A percentile compares a stretch with the other conserved stretches of the same genome.
phyloP scores from a whole-genome alignment of 2,797 vertebrate species.

The Lindbergichthys nudifrons region DNA sequence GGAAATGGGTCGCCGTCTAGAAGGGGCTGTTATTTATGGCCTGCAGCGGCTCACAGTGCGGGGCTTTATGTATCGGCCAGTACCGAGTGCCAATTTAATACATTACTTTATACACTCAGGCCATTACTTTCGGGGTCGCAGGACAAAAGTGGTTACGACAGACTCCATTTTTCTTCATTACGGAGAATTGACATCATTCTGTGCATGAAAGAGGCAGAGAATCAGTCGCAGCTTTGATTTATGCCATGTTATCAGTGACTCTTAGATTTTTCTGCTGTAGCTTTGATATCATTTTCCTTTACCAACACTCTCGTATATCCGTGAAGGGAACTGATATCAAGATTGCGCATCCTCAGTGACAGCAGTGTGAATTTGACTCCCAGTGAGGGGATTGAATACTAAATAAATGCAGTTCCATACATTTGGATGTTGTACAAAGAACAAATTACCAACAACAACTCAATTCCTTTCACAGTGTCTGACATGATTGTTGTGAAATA shows the following conservation, averaged over 20 bases:
- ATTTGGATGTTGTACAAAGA: conserved; percentile 9
- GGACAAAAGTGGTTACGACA: conserved; percentile 60
- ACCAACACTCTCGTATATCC: conserved; percentile 47
- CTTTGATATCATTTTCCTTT: conserved; percentile 58
- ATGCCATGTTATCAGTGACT: conserved; percentile 41
- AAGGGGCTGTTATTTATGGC: conserved; percentile 40
- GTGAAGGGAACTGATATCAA: conserved; percentile 40
- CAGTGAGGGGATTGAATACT: conserved; percentile 28
- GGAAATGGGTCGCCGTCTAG: conserved; percentile 40
- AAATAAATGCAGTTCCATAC: conserved; percentile 4
- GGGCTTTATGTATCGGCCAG: conserved; percentile 39
- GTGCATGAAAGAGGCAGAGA: conserved; percentile 47
- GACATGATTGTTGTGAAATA: conserved; percentile 21
- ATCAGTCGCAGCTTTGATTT: conserved; percentile 45
- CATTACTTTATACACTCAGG: conserved; percentile 50
- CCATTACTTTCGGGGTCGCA: conserved; percentile 59
- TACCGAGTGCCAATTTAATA: conserved; percentile 46
- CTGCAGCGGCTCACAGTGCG: conserved; percentile 29
- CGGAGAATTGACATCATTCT: conserved; percentile 47
- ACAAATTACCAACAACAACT: conserved; percentile 23
- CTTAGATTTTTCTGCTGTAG: conserved; percentile 29
- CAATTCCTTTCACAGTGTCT: neutral
- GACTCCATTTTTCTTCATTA: conserved; percentile 71
- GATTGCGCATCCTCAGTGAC: conserved; percentile 27
- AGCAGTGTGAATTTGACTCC: conserved; percentile 33